Evolutionary conservation across 2,113 vertebrate genomes (phyloP).

Genomic region (Scolopax mira): DNA sequence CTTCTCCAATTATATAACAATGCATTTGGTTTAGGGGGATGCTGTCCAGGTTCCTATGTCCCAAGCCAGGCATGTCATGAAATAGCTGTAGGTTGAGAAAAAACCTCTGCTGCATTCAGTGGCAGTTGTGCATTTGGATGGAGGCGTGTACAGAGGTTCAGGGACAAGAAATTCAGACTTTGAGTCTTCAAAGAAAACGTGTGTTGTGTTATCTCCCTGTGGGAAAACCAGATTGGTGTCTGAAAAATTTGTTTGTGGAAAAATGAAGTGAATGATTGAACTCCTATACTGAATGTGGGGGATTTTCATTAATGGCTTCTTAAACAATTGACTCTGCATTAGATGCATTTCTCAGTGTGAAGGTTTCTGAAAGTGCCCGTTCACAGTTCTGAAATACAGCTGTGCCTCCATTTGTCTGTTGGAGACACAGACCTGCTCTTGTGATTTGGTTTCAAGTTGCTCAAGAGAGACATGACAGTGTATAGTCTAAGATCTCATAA

Average conservation of each 20-base stretch:
- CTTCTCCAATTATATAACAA: background rate
- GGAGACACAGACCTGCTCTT: background rate
- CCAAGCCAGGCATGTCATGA: background rate
- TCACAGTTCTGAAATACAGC: background rate
- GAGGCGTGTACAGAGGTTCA: background rate
- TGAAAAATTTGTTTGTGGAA: background rate
- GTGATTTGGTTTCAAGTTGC: background rate
- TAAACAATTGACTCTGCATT: background rate
- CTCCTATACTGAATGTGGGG: background rate
- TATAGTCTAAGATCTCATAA: background rate
- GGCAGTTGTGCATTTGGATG: background rate
- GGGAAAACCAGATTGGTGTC: background rate
- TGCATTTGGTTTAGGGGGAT: background rate
- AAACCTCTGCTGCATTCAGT: slow-evolving; percentile 9
- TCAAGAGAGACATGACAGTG: background rate
- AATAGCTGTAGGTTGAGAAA: slow-evolving; percentile 10
- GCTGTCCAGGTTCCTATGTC: slow-evolving; percentile 28
- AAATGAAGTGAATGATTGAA: background rate
- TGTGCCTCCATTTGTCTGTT: background rate
- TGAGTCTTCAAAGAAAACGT: background rate
- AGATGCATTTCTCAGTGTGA: background rate
- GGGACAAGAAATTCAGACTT: background rate
- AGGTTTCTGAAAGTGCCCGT: background rate
- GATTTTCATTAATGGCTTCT: background rate
- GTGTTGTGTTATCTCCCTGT: accelerated